Conservation (phyloP, 2,113 vertebrate genomes). For the Ramphastos sulfuratus region DNA sequence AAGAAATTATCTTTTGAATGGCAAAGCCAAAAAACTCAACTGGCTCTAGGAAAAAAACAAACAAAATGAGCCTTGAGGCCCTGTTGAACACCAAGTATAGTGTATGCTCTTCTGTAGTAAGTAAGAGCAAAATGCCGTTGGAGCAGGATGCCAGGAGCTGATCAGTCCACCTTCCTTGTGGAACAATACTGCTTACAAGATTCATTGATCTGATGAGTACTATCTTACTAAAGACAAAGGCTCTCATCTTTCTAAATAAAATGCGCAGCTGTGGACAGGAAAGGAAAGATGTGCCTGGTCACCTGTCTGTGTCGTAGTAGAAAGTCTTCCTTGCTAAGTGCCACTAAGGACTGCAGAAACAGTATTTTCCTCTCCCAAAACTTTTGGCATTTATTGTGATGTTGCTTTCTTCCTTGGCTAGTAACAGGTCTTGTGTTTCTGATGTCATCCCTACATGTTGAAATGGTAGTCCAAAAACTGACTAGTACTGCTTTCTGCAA, state of each 20-base stretch:
- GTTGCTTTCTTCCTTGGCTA: background rate
- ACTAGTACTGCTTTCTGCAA: background rate
- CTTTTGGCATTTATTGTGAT: background rate
- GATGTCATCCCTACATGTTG: background rate
- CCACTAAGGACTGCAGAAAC: background rate
- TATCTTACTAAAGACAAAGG: background rate
- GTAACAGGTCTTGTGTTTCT: background rate
- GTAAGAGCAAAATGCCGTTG: constrained; percentile 6
- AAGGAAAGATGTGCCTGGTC: background rate
- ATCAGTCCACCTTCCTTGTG: background rate
- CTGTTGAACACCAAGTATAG: background rate
- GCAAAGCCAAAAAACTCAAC: background rate
- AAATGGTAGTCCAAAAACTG: background rate
- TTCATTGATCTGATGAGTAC: background rate
- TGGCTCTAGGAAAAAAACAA: background rate
- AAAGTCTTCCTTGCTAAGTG: background rate
- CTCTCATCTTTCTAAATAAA: background rate
- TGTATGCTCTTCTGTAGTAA: background rate
- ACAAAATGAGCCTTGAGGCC: background rate
- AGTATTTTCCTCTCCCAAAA: background rate
- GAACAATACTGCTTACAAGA: background rate
- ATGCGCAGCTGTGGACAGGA: background rate
- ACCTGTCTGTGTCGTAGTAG: background rate
- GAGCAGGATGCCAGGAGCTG: background rate
- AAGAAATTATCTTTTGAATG: background rate